A percentile compares a stretch with the other conserved stretches of the same genome.
Evolutionary conservation across 1,140 invertebrate genomes (phyloP).

Genomic region (Drosophila dunni): DNA sequence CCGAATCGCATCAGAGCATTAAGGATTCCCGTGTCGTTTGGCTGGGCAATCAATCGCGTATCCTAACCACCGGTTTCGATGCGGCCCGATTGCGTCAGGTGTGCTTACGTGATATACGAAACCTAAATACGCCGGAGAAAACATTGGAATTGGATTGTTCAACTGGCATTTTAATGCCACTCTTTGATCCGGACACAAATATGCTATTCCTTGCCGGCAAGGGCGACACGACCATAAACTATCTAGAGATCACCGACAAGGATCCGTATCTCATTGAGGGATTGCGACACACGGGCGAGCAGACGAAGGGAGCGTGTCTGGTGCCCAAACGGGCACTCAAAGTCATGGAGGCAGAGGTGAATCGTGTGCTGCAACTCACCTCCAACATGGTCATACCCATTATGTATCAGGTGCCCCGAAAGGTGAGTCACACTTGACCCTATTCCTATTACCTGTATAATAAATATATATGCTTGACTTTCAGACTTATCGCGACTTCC

Average conservation of each 20-base stretch:
- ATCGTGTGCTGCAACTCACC: constrained; percentile 93
- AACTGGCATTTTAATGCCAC: constrained; percentile 95
- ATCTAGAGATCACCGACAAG: constrained; percentile 93
- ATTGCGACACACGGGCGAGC: constrained; percentile 88
- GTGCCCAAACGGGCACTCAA: constrained; percentile 96
- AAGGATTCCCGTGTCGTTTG: constrained; percentile 96
- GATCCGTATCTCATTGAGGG: constrained; percentile 94
- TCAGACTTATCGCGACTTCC: constrained; percentile 96
- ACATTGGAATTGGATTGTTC: constrained; percentile 93
- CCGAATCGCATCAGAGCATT: constrained; percentile 93
- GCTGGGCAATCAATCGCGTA: constrained; percentile 92
- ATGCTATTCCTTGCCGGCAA: constrained; percentile 98
- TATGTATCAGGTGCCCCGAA: constrained; percentile 97
- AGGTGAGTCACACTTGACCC: constrained; percentile 85
- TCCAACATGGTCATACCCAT: constrained; percentile 94
- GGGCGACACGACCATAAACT: constrained; percentile 94
- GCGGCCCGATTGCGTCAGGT: constrained; percentile 92
- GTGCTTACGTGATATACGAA: constrained; percentile 93
- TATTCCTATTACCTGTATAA: background rate
- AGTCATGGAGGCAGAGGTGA: constrained; percentile 98
- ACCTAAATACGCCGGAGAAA: constrained; percentile 91
- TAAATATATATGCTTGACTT: constrained; percentile 43
- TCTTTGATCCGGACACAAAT: constrained; percentile 95
- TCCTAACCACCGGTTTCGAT: constrained; percentile 93
- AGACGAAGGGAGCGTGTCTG: constrained; percentile 95